Base-by-base conservation (phyloP, 2,888 invertebrate genomes). In the Homarus gammarus region DNA sequence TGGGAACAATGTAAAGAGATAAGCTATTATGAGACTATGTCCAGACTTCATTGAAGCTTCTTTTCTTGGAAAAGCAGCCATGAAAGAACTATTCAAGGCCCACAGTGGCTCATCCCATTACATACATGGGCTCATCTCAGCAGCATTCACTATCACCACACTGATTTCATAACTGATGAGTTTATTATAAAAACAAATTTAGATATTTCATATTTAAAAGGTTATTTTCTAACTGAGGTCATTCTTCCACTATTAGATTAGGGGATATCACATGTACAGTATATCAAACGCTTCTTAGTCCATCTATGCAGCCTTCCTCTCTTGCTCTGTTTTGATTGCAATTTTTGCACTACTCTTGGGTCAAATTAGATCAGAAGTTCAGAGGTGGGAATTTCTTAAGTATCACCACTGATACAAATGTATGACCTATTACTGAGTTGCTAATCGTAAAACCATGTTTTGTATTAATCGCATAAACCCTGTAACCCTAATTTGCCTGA, bases 211-310 rank as follows among this genome's bases (percentile, higher is more conserved):
- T 83, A 64, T 72, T 33, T 64, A 64, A 72, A 83, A 83, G 44
- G 70, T 72, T 79, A 72, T 79, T 51, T 79, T 86, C 78, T 79
- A 86, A 40, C 31, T 40, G 72, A 38, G 56, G 36, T 84, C 72
- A 51, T 83, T 83, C 73, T 84, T 84, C 73, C 73, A 79, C 36
- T 86, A 79, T 79, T 70, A 86, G 79, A 78, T 79, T 86, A 86
- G 68, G 85, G 79, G 61, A 79, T 86, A 86, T 86, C 86, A 86
- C 86, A 86, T 86, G 56, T 86, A 86, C 86, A 86, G 78, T 79
- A 86, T 77, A 86, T 79, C 70, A 44, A 86, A 86, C 86, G 36
- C 70, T 79, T 86, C 86, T 86, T 68, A 77, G 72, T 86, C 70
- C 86, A 86, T 78, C 86, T 86, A 56, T 79, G 86, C 86, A 79